Conservation (phyloP, 92 coral and sea anemone genomes). For the Heliopora coerulea region DNA sequence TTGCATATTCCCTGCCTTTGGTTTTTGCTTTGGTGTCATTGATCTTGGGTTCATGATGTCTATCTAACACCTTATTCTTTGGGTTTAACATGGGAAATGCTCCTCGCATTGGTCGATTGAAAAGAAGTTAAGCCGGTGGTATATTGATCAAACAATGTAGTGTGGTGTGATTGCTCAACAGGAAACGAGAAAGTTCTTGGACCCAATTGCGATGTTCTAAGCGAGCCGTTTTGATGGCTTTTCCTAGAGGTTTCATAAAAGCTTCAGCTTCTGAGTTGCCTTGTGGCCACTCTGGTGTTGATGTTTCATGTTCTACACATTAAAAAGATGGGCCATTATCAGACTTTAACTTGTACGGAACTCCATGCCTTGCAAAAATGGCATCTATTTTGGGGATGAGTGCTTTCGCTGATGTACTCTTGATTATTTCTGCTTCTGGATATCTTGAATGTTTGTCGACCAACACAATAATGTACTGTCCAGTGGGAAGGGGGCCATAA, state of each 20-base stretch:
- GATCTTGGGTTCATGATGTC: slow-evolving; percentile 27
- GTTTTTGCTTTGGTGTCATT: slow-evolving; percentile 14
- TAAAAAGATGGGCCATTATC: slow-evolving; percentile 54
- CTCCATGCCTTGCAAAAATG: no score
- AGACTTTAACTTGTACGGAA: no score
- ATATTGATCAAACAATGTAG: slow-evolving; percentile 46
- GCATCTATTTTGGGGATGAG: no score
- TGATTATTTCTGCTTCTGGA: slow-evolving; percentile 52
- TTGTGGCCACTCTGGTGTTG: slow-evolving; percentile 58
- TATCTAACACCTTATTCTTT: slow-evolving; percentile 10
- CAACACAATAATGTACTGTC: slow-evolving; percentile 51
- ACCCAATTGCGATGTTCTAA: slow-evolving; percentile 12
- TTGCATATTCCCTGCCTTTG: slow-evolving; percentile 31
- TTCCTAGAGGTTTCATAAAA: slow-evolving; percentile 30
- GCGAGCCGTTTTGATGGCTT: not conserved
- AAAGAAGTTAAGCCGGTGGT: slow-evolving; percentile 44
- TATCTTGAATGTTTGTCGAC: slow-evolving; percentile 54
- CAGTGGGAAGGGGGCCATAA: slow-evolving; percentile 59
- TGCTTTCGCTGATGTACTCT: no score
- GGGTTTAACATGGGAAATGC: slow-evolving; percentile 39
- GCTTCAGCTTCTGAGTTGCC: slow-evolving; percentile 49
- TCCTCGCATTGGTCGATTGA: slow-evolving; percentile 44
- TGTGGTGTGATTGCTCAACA: slow-evolving; percentile 10
- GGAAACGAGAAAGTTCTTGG: not conserved
- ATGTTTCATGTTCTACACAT: slow-evolving; percentile 46